Conservation (phyloP, 2,113 vertebrate genomes). For the Muscicapa adusta region DNA sequence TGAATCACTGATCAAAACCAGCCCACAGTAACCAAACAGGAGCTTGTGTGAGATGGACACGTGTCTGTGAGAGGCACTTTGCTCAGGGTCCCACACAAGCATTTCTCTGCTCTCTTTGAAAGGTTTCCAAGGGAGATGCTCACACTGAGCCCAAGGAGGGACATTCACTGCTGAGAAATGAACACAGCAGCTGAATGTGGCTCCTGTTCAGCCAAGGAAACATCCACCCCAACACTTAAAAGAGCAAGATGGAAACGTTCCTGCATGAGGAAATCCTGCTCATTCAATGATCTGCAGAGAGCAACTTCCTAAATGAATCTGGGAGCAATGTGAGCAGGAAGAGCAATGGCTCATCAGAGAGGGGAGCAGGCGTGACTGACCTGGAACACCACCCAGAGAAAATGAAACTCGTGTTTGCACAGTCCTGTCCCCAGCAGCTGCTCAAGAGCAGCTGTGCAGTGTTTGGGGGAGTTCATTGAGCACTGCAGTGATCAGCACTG, state of each 20-base stretch:
- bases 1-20: not conserved
- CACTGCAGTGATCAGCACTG: not conserved
- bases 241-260: not conserved
- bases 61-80: not conserved
- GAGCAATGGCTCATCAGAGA: not conserved
- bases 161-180: not conserved
- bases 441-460: not conserved
- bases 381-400: not conserved
- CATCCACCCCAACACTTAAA: not conserved
- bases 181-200: not conserved
- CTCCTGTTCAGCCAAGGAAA: not conserved
- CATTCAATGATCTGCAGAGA: not conserved
- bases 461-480: fast-evolving
- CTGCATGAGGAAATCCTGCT: not conserved
- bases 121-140: not conserved
- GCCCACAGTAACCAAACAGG: fast-evolving
- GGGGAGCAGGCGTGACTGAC: too few relatives aligned
- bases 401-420: not conserved
- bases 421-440: not conserved
- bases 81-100: fast-evolving
- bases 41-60: fast-evolving
- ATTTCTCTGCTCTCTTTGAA: not conserved
- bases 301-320: not conserved
- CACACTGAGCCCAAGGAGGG: not conserved
- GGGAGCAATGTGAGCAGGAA: not conserved